Evolutionary conservation across 37 sponge, comb jelly and placozoan genomes (phyloP).

Genomic region (Halisarca cf. caerulea): DNA sequence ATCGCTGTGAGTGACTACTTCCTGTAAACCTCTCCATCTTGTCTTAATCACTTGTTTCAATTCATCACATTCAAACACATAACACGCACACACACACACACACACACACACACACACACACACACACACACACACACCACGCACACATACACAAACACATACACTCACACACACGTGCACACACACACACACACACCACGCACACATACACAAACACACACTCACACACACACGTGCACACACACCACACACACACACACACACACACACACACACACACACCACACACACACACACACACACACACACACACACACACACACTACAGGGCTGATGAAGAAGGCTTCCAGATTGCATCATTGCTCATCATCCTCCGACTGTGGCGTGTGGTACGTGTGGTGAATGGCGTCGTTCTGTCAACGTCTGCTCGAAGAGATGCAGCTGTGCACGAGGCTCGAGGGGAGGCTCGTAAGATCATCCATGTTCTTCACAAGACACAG

Average conservation of each 20-base stretch:
- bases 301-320: conserved; percentile 15
- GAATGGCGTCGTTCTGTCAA: conserved; percentile 78
- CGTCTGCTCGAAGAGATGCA: conserved; percentile 51
- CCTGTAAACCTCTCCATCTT: no score
- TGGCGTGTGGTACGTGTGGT: conserved; percentile 94
- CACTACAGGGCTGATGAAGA: conserved; percentile 68
- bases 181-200: not conserved
- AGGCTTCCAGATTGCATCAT: conserved; percentile 59
- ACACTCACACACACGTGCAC: not conserved
- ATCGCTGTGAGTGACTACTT: conserved; percentile 59
- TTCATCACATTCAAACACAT: not conserved
- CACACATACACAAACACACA: no score
- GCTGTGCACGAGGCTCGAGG: conserved; percentile 40
- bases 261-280: conserved; percentile 16
- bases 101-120: conserved; percentile 27
- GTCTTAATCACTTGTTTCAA: no score
- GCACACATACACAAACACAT: not conserved
- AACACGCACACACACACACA: conserved; percentile 8
- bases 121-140: conserved; percentile 11
- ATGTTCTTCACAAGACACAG: conserved; percentile 59
- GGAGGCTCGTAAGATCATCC: conserved; percentile 55
- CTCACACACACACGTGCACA: no score
- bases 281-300: conserved; percentile 27
- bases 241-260: conserved; percentile 3
- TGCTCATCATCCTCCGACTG: conserved; percentile 84